Conservation (phyloP, 53 echinoderm and acorn worm species). For the Luidia sarsii region DNA sequence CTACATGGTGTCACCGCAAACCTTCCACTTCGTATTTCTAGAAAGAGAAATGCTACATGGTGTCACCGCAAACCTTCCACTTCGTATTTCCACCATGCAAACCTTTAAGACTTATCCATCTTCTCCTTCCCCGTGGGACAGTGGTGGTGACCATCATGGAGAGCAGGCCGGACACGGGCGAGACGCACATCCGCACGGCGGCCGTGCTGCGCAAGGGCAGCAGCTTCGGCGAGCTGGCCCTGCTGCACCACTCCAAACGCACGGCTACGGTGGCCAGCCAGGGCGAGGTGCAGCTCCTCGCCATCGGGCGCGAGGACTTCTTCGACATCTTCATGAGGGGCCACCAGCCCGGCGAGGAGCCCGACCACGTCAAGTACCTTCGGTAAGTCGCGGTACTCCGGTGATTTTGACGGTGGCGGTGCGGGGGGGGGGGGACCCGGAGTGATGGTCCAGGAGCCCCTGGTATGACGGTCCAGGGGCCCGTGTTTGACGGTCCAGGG, state of each 20-base stretch:
- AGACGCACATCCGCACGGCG: constrained; percentile 74
- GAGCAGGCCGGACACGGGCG: constrained; percentile 71
- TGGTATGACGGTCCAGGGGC: background rate
- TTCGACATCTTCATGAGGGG: constrained; percentile 98
- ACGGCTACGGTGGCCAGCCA: constrained; percentile 96
- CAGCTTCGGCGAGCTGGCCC: constrained; percentile 92
- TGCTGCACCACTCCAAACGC: constrained; percentile 82
- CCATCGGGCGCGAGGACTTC: constrained; percentile 94
- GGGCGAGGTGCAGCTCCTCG: constrained; percentile 81
- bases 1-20: no score
- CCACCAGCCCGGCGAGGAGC: constrained; percentile 85
- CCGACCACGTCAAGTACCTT: constrained; percentile 80
- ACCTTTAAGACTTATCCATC: no score
- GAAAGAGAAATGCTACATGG: no score
- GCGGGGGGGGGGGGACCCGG: background rate
- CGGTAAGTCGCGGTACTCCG: constrained; percentile 57
- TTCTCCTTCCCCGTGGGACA: no score
- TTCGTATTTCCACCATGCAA: no score
- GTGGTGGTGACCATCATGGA: constrained; percentile 90
- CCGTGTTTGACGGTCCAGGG: no score
- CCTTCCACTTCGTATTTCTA: no score
- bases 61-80: no score
- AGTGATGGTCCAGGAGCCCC: no score
- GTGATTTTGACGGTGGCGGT: background rate
- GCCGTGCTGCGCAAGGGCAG: constrained; percentile 93